Evolutionary conservation across 2,797 vertebrate species (phyloP).

Genomic region (Sibirionetta formosa): DNA sequence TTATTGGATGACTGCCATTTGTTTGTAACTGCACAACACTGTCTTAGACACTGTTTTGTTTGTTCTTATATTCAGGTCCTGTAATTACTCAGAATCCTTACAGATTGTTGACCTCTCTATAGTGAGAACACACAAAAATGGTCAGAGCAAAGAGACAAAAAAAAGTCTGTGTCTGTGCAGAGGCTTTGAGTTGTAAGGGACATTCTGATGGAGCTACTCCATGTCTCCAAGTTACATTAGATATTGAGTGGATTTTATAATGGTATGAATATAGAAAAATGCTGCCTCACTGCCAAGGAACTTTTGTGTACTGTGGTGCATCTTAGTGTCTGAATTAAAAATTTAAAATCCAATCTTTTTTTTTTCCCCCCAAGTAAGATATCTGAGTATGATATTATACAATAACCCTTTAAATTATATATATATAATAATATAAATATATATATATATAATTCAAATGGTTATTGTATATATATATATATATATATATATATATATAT

Average conservation of each 20-base stretch:
- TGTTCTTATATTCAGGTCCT: not conserved
- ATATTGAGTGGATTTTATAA: not conserved
- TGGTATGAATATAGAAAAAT: not conserved
- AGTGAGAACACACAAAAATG: not conserved
- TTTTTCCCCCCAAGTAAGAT: not conserved
- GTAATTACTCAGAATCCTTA: not conserved
- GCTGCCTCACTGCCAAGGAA: not conserved
- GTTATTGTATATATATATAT: too few species aligned
- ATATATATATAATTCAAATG: too few species aligned
- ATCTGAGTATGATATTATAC: not conserved
- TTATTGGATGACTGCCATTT: not conserved
- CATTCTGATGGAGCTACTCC: not conserved
- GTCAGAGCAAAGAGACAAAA: not conserved
- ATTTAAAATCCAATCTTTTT: not conserved
- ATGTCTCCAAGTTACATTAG: not conserved
- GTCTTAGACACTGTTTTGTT: not conserved
- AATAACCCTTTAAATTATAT: not conserved
- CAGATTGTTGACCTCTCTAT: not conserved
- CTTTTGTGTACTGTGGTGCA: not conserved
- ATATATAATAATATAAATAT: too few species aligned
- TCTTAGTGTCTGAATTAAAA: not conserved
- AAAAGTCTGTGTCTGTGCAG: not conserved
- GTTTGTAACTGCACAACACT: not conserved
- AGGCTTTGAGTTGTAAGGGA: not conserved
- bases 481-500: too few species aligned